Base-by-base conservation (phyloP, 2,888 invertebrate genomes). In the Leistus spinibarbis region DNA sequence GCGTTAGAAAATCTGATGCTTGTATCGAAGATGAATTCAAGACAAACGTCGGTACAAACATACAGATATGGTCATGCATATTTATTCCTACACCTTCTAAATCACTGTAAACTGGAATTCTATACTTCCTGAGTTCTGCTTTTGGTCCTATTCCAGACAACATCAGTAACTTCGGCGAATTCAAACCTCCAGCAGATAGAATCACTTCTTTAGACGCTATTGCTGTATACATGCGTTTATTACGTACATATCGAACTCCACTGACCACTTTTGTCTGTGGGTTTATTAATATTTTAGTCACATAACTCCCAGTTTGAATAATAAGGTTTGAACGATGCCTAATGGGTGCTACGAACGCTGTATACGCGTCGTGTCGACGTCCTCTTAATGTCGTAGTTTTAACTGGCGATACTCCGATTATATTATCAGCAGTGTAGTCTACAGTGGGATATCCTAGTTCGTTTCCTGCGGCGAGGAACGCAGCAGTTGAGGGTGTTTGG, bases 161-260 rank as follows among this genome's bases (percentile, higher is more conserved):
- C 92, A 95, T 91, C 17, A 96, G 85, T 3, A 95, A 82, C 82
- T 95, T 93, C 0, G 95, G 93, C 5, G 93, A 89, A 84, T 93
- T 92, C 40, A 95, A 89, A 2, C 93, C 90, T 3, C 94, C 95
- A 0, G 92, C 93, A 54, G 91, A 90, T 54, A 95, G 78, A 74
- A 95, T 92, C 0, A 95, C 90, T 85, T 93, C 93, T 81, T 90
- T 92, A 57, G 85, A 88, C 1, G 91, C 92, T 78, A 87, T 84
- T 62, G 91, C 89, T 78, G 87, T 87, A 77, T 86, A 87, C 77
- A 86, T 86, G 65, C 82, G 86, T 1, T 87, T 87, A 20, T 86
- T 83, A 82, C 89, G 89, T 56, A 88, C 84, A 79, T 90, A 87
- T 81, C 90, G 88, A 1, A 92, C 88, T 0, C 92, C 92, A 60